These are phyloP conservation scores for Tinea pellionella DNA, from an alignment of 2,888 invertebrate species.

Conservation along the genomic window DNA sequence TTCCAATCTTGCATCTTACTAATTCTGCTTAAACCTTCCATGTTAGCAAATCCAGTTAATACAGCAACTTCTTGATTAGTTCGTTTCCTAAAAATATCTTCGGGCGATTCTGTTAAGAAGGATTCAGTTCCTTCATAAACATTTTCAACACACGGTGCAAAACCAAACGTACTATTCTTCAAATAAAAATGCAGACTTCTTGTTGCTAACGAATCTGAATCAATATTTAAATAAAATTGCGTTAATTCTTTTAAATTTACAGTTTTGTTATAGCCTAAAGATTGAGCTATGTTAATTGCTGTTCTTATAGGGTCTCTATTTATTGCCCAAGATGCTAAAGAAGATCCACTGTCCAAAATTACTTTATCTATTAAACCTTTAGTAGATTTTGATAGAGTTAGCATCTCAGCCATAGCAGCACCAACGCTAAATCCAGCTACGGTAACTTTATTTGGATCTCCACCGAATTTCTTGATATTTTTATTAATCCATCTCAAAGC, in stretches of 20 bases:
- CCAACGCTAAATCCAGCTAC: conserved; percentile 86
- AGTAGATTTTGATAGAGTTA: conserved; percentile 39
- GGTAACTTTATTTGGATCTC: conserved; percentile 81
- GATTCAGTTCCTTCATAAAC: conserved; percentile 33
- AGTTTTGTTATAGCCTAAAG: conserved; percentile 46
- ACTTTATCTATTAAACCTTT: conserved; percentile 46
- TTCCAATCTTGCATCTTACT: conserved; percentile 44
- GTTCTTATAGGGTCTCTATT: conserved; percentile 47
- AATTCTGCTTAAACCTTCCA: conserved; percentile 55
- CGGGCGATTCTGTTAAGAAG: conserved; percentile 48
- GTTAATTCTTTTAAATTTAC: conserved; percentile 43
- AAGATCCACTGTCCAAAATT: conserved; percentile 55
- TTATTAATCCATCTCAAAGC: conserved; percentile 81
- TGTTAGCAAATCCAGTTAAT: conserved; percentile 46
- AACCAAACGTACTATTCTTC: conserved; percentile 53
- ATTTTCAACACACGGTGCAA: conserved; percentile 52
- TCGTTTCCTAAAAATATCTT: conserved; percentile 38
- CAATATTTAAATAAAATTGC: conserved; percentile 41
- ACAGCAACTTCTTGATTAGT: conserved; percentile 36
- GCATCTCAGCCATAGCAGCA: conserved; percentile 64
- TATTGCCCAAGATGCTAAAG: conserved; percentile 46
- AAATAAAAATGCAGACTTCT: conserved; percentile 47
- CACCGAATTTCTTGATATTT: conserved; percentile 82
- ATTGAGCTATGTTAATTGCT: conserved; percentile 45
- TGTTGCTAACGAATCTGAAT: conserved; percentile 28